A percentile compares a stretch with the other conserved stretches of the same genome.
Conservation (phyloP, 2,888 invertebrate species). For the Eumacrocentrus americanus region DNA sequence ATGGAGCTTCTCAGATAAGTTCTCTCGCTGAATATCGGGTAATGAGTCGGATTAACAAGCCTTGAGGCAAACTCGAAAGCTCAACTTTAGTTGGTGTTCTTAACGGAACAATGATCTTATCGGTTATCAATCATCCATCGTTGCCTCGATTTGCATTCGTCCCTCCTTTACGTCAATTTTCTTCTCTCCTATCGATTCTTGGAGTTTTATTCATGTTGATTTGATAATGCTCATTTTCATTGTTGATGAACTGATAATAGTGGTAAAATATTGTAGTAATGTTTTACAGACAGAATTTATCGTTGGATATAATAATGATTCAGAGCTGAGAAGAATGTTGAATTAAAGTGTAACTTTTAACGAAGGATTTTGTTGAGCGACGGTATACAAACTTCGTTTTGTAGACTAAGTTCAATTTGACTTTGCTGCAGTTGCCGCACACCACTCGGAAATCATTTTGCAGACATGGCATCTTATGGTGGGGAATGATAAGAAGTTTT, state of each 20-base stretch:
- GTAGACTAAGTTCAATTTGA: slow-evolving; percentile 2
- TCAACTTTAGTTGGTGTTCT: slow-evolving; percentile 29
- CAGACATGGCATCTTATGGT: background rate
- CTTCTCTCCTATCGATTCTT: background rate
- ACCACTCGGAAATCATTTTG: background rate
- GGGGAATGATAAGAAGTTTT: background rate
- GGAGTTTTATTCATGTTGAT: no score
- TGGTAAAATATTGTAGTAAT: no score
- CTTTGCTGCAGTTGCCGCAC: slow-evolving; percentile 8
- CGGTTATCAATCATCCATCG: slow-evolving; percentile 29
- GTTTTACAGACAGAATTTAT: no score
- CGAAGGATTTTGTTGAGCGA: slow-evolving; percentile 25
- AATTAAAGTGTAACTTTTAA: slow-evolving; percentile 27
- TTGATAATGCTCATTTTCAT: no score
- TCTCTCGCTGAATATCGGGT: slow-evolving; percentile 30
- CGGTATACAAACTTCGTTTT: background rate
- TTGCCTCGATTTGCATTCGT: background rate
- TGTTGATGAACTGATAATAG: no score
- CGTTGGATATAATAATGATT: no score
- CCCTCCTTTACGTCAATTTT: background rate
- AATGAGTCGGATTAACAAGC: slow-evolving; percentile 37
- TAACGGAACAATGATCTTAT: slow-evolving; percentile 34
- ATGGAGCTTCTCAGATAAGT: slow-evolving; percentile 13
- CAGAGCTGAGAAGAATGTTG: background rate
- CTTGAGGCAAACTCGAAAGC: slow-evolving; percentile 27